A percentile compares a stretch with the other conserved stretches of the same genome.
Evolutionary conservation across 1,140 invertebrate genomes (phyloP).

Genomic region (Tetramorium alpestre): DNA sequence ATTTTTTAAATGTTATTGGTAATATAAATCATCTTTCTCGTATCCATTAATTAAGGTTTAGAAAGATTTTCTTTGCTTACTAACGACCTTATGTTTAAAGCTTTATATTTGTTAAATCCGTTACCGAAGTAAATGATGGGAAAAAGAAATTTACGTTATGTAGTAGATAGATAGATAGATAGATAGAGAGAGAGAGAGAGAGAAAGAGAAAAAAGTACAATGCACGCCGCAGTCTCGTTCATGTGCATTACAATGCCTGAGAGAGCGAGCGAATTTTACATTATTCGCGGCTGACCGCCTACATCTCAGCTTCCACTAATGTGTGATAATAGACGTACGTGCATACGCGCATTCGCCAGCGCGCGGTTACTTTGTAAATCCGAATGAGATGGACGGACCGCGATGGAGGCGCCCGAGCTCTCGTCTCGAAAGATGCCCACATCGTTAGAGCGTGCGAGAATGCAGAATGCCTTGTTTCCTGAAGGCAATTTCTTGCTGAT

Average conservation of each 20-base stretch:
- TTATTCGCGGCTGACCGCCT: slow-evolving; percentile 70
- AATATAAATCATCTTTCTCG: neutral
- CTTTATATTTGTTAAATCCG: neutral
- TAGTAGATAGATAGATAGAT: slow-evolving; percentile 1
- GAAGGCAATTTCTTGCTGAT: slow-evolving; percentile 72
- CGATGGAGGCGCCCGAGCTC: slow-evolving; percentile 48
- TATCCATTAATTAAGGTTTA: neutral
- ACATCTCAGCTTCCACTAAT: slow-evolving; percentile 67
- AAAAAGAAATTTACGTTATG: slow-evolving; percentile 43
- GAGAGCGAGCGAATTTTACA: slow-evolving; percentile 68
- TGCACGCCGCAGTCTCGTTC: neutral
- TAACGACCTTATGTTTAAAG: neutral
- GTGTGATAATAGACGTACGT: slow-evolving; percentile 69
- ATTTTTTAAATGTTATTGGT: neutral
- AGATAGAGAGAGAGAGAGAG: neutral
- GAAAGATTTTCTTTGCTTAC: neutral
- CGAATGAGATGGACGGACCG: slow-evolving; percentile 17
- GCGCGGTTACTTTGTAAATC: slow-evolving; percentile 35
- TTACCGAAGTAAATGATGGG: neutral
- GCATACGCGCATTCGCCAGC: slow-evolving; percentile 17
- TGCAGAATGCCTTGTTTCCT: slow-evolving; percentile 68
- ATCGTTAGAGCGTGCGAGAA: slow-evolving; percentile 75
- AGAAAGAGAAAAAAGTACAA: too few relatives aligned
- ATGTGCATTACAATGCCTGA: slow-evolving; percentile 71
- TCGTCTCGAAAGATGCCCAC: slow-evolving; percentile 61